Conservation (phyloP, 2,888 invertebrate species). For the Cryptocephalus primarius region DNA sequence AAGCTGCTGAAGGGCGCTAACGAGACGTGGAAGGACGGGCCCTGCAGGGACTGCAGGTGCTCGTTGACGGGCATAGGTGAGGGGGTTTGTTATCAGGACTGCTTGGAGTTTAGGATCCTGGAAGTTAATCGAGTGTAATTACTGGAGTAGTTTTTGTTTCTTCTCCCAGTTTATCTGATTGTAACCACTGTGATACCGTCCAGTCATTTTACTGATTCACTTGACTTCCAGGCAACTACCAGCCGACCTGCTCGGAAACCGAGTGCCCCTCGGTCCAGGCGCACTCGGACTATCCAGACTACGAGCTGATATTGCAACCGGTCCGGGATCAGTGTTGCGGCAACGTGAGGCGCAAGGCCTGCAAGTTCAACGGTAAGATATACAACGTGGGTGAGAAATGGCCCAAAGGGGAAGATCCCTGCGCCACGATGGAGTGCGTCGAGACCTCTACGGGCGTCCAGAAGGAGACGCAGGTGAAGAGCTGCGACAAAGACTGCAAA, state of each 20-base stretch:
- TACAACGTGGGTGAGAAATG: constrained; percentile 48
- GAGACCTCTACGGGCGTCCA: constrained; percentile 36
- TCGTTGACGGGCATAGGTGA: constrained; percentile 23
- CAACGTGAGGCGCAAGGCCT: constrained; percentile 44
- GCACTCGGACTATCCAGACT: constrained; percentile 41
- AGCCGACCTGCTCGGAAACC: constrained; percentile 39
- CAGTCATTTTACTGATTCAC: too few species aligned
- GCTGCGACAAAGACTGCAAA: constrained; percentile 42
- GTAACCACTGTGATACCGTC: too few species aligned
- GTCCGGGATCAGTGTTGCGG: constrained; percentile 57
- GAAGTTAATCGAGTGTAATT: too few species aligned
- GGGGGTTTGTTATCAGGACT: too few species aligned
- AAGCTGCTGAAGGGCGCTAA: constrained; percentile 47
- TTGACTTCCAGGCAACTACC: constrained; percentile 20
- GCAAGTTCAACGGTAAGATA: constrained; percentile 38
- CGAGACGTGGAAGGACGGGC: constrained; percentile 58
- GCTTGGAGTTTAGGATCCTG: too few species aligned
- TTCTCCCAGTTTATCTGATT: too few species aligned
- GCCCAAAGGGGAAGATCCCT: constrained; percentile 41
- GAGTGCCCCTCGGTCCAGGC: constrained; percentile 41
- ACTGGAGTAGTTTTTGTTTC: too few species aligned
- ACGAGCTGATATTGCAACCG: constrained; percentile 43
- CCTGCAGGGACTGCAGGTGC: constrained; percentile 57
- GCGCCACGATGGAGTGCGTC: constrained; percentile 45
- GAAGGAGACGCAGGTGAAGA: constrained; percentile 42